Evolutionary conservation across 2,113 vertebrate genomes (phyloP).

Genomic region (Callopanchax toddi): DNA sequence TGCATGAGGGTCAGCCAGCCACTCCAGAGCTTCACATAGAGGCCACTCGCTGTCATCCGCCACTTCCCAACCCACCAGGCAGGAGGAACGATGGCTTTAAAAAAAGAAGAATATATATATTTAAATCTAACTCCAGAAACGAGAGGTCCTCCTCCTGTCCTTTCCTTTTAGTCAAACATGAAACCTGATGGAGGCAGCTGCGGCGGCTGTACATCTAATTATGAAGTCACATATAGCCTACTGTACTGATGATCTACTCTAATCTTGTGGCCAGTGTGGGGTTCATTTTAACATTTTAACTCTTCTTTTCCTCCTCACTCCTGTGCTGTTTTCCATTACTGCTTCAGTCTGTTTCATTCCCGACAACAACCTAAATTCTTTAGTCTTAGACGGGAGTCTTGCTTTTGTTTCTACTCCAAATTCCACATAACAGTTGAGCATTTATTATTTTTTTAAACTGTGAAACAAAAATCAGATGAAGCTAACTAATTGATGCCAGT

Average conservation of each 20-base stretch:
- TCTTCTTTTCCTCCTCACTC: constrained; percentile 2
- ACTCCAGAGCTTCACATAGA: constrained; percentile 82
- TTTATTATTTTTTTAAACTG: constrained; percentile 34
- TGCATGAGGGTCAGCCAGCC: constrained; percentile 86
- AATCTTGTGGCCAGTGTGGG: constrained; percentile 65
- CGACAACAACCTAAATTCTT: constrained; percentile 14
- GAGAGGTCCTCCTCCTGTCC: constrained; percentile 29
- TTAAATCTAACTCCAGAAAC: constrained; percentile 47
- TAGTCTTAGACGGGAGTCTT: constrained; percentile 11
- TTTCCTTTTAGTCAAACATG: constrained; percentile 51
- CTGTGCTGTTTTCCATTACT: constrained; percentile 21
- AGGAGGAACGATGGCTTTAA: constrained; percentile 56
- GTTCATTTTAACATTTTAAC: constrained; percentile 60
- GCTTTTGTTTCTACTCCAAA: constrained; percentile 7
- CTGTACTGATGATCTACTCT: constrained; percentile 61
- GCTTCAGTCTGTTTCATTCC: constrained; percentile 42
- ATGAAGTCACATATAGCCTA: constrained; percentile 59
- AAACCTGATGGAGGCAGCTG: constrained; percentile 53
- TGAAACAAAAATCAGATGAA: constrained; percentile 39
- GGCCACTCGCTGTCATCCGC: constrained; percentile 12
- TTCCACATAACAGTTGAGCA: constrained; percentile 38
- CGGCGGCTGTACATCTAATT: constrained; percentile 57
- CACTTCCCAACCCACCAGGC: constrained; percentile 22
- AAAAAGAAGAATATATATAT: constrained; percentile 62
- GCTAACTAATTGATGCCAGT: constrained; percentile 30